These are phyloP conservation scores for Volucella bombylans DNA, from an alignment of 2,888 invertebrate species.

Conservation along the genomic window DNA sequence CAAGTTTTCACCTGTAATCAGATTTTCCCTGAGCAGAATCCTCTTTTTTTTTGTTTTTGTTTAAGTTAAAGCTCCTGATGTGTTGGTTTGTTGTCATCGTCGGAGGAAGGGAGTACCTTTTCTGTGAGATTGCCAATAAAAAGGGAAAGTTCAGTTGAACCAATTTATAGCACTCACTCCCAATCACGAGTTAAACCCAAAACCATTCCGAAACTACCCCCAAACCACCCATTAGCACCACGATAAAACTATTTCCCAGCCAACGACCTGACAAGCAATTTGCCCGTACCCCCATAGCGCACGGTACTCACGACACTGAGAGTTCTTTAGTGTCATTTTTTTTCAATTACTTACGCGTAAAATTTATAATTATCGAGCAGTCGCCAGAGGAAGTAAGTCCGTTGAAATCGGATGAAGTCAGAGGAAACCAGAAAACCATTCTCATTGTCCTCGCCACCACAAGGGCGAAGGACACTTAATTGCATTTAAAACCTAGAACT, in stretches of 20 bases:
- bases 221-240: slow-evolving; percentile 15
- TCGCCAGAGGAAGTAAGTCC: slow-evolving; percentile 44
- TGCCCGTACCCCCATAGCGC: not conserved
- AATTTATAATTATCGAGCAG: slow-evolving; percentile 70
- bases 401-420: too few species aligned
- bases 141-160: slow-evolving; percentile 57
- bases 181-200: not conserved
- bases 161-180: slow-evolving; percentile 56
- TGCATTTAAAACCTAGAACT: slow-evolving; percentile 62
- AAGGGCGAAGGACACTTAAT: slow-evolving; percentile 54
- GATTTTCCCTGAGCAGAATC: slow-evolving; percentile 57
- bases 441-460: slow-evolving; percentile 2
- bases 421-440: not conserved
- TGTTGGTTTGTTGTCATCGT: not conserved
- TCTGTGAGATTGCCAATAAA: slow-evolving; percentile 64
- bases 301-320: too few species aligned
- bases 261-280: slow-evolving; percentile 65
- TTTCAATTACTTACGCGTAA: slow-evolving; percentile 62
- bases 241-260: slow-evolving; percentile 60
- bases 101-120: slow-evolving; percentile 5
- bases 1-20: slow-evolving; percentile 69
- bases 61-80: too few species aligned
- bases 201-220: slow-evolving; percentile 28
- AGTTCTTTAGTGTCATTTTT: slow-evolving; percentile 29
- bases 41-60: slow-evolving; percentile 15